phyloP scores from a whole-genome alignment of 1,140 invertebrate species.

The Vanessa tameamea region DNA sequence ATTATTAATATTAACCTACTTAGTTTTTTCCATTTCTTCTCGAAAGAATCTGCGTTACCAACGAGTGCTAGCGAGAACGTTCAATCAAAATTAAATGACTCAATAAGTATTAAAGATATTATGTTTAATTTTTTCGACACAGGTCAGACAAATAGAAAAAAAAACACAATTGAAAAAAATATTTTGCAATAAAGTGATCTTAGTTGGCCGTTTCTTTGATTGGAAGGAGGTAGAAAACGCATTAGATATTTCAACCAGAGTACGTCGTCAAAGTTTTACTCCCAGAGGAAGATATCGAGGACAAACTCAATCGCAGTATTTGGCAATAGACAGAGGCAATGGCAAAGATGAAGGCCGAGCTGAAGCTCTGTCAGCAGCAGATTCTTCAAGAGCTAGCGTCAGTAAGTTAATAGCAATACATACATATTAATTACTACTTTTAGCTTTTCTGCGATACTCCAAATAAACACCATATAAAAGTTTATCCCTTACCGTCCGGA shows the following conservation, averaged over 20 bases:
- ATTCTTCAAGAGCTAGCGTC: constrained; percentile 87
- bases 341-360: constrained; percentile 86
- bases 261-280: constrained; percentile 48
- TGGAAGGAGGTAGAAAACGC: constrained; percentile 25
- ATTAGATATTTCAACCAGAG: constrained; percentile 32
- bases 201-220: constrained; percentile 29
- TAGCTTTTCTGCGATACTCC: no score
- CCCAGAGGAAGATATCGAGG: constrained; percentile 80
- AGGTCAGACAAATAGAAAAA: constrained; percentile 40
- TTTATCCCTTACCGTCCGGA: no score
- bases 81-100: no score
- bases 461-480: no score
- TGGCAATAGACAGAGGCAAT: constrained; percentile 82
- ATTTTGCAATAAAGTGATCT: constrained; percentile 47
- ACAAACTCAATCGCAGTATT: constrained; percentile 91
- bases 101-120: not conserved
- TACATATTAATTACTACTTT: not conserved
- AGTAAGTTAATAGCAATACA: constrained; percentile 82
- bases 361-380: constrained; percentile 87
- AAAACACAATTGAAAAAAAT: constrained; percentile 21
- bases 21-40: no score
- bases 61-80: no score
- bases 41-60: no score
- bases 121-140: constrained; percentile 11
- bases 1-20: no score